These are phyloP conservation scores for Dioctria rufipes DNA, from an alignment of 2,888 invertebrate genomes.

Conservation along the genomic window DNA sequence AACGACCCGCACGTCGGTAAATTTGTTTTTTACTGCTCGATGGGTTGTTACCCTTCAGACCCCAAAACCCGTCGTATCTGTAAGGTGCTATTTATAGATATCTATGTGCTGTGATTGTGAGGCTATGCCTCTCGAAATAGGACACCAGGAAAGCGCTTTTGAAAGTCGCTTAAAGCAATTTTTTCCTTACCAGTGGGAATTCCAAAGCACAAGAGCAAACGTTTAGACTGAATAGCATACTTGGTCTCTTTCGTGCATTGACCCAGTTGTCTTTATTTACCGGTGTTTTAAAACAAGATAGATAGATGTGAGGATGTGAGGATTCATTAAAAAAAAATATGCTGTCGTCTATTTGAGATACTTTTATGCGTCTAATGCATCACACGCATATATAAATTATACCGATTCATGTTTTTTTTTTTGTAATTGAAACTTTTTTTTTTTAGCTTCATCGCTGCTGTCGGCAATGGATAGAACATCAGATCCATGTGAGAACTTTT, in stretches of 20 bases:
- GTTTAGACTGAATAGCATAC: background rate
- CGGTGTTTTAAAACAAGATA: constrained; percentile 16
- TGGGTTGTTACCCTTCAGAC: constrained; percentile 45
- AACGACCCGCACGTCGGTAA: constrained; percentile 8
- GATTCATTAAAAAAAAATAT: background rate
- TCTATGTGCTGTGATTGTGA: constrained; percentile 41
- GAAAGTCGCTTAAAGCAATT: constrained; percentile 33
- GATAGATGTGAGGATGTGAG: background rate
- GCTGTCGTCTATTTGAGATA: constrained; percentile 20
- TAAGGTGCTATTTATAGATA: constrained; percentile 41
- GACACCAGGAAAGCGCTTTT: constrained; percentile 4
- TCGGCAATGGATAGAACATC: constrained; percentile 84
- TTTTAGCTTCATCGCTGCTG: constrained; percentile 82
- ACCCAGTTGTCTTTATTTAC: constrained; percentile 49
- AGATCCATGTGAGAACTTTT: constrained; percentile 88
- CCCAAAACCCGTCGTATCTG: constrained; percentile 20
- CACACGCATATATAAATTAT: background rate
- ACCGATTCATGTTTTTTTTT: too few species aligned
- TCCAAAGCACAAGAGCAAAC: background rate
- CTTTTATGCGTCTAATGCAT: background rate
- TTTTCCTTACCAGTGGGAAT: constrained; percentile 35
- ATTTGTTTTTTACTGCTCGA: constrained; percentile 9
- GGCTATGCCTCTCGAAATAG: constrained; percentile 43
- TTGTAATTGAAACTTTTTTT: background rate
- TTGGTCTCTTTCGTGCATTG: constrained; percentile 46